Evolutionary conservation across 1,140 invertebrate genomes (phyloP).

Genomic region (Holotrichia oblita): DNA sequence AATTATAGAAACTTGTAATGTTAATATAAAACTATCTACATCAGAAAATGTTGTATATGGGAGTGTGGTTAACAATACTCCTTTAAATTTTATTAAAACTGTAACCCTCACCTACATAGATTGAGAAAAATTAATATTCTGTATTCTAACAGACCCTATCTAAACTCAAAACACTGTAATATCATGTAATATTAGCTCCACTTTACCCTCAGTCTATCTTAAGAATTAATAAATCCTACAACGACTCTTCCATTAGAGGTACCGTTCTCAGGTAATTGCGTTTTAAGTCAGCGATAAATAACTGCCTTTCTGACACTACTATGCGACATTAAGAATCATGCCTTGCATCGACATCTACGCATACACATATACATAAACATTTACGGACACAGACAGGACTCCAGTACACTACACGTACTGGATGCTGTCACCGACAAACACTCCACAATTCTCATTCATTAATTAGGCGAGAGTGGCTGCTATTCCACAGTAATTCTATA

Average conservation of each 20-base stretch:
- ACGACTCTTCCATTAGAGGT: conserved; percentile 39
- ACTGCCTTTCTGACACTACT: conserved; percentile 49
- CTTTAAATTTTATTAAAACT: too few species aligned
- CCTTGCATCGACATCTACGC: conserved; percentile 48
- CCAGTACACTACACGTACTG: not conserved
- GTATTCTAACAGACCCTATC: too few species aligned
- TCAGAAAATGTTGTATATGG: too few species aligned
- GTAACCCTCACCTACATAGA: too few species aligned
- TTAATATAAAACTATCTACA: too few species aligned
- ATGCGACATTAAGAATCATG: conserved; percentile 54
- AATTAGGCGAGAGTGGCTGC: conserved; percentile 48
- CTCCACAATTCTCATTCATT: conserved; percentile 49
- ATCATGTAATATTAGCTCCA: not conserved
- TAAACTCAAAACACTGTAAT: too few species aligned
- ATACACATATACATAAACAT: not conserved
- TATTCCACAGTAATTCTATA: not conserved
- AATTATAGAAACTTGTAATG: too few species aligned
- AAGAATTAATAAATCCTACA: conserved; percentile 22
- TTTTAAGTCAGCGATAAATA: conserved; percentile 56
- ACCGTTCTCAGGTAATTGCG: conserved; percentile 49
- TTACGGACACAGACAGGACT: not conserved
- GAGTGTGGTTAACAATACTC: too few species aligned
- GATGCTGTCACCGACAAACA: conserved; percentile 30
- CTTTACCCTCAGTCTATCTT: not conserved
- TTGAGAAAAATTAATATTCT: too few species aligned